Evolutionary conservation across 2,113 vertebrate genomes (phyloP).

Genomic region (Brachyhypopomus occidentalis): DNA sequence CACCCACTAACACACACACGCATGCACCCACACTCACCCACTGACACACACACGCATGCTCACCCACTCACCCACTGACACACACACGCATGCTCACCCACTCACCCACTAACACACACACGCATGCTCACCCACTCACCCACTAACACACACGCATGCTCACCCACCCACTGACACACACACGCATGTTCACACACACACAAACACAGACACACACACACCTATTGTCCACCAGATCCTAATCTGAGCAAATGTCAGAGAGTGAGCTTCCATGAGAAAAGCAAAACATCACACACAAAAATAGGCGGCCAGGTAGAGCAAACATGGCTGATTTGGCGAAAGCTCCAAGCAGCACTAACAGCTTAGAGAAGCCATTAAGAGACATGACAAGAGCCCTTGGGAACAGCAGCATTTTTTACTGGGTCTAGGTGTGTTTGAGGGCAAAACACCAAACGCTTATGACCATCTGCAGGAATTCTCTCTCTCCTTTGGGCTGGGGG

Average conservation of each 20-base stretch:
- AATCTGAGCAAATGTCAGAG: constrained; percentile 12
- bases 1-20: constrained; percentile 23
- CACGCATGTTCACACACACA: too few species aligned
- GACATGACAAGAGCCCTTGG: constrained; percentile 26
- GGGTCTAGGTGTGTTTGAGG: constrained; percentile 60
- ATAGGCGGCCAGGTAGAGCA: not conserved
- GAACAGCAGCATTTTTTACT: constrained; percentile 66
- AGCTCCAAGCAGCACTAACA: not conserved
- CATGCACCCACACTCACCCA: constrained; percentile 40
- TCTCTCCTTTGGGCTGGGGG: constrained; percentile 70
- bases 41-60: not conserved
- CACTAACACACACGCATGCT: too few species aligned
- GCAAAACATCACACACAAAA: not conserved
- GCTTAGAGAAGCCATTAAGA: not conserved
- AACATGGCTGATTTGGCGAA: not conserved
- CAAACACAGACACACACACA: constrained; percentile 33
- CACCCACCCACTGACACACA: not conserved
- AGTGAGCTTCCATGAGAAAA: not conserved
- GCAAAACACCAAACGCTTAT: constrained; percentile 68
- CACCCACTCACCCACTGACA: not conserved
- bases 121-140: constrained; percentile 40
- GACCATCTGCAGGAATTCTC: constrained; percentile 71
- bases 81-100: constrained; percentile 37
- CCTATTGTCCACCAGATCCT: constrained; percentile 36
- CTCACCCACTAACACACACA: constrained; percentile 29